Evolutionary conservation across 2,888 invertebrate genomes (phyloP), one percentile per base, ranked within the genome.

Genomic region (Tiphia femorata): DNA sequence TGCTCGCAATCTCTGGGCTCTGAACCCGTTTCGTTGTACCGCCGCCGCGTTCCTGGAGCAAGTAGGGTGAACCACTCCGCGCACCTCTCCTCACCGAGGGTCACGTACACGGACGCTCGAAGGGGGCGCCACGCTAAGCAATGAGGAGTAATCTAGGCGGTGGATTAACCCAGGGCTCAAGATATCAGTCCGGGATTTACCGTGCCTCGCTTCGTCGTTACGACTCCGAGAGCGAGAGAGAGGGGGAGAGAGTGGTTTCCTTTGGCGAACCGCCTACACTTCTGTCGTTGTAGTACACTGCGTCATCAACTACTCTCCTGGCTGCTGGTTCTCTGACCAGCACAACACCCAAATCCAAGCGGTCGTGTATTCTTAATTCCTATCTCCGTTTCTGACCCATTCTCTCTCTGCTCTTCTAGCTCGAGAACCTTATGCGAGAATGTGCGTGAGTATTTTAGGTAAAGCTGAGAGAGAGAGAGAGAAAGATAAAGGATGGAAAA

Each of bases 91-190:
- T 53, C 52, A 42, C 42, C 19, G 35, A n/a, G n/a, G n/a, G n/a
- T n/a, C 47, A 46, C 16, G 23, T 21, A 51, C 40, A 52, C 38
- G 44, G 25, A 49, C 21, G 17, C 41, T n/a, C 3, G 46, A 19
- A n/a, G 17, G 20, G 23, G 12, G n/a, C 37, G 41, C 27, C 56
- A 55, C 67, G 60, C 67, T 72, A 73, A 77, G 79, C 79, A 80
- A 80, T 73, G 76, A 75, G 70, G 70, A 80, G 80, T 80, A 80
- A 81, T 81, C 79, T 74, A 76, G 77, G 70, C 67, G 75, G 70
- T 73, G 77, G 80, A 80, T 81, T 80, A 80, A 80, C 75, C 73
- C 76, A 58, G 58, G 71, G 73, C 77, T 80, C 78, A 75, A 77
- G 79, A 78, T 80, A 80, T 79, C 79, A 78, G 79, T 76, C 68